Base-by-base conservation (phyloP, 1,140 invertebrate genomes). In the Eueides isabella region DNA sequence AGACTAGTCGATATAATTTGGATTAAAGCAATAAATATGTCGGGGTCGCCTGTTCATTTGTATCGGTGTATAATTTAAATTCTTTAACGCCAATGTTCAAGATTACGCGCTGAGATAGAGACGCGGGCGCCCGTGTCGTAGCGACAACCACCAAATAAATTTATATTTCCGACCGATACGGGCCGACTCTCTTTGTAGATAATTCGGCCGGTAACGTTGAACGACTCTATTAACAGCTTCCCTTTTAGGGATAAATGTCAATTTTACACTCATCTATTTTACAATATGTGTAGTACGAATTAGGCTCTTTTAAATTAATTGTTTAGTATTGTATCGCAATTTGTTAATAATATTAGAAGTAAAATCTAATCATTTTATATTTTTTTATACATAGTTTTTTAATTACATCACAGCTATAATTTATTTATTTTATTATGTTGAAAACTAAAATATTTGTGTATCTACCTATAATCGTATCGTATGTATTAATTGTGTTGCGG, bases 81-180 rank as follows among this genome's bases (percentile, higher is more conserved):
- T 93, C 90, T 93, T 92, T 93, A 92, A 93, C 91, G 91, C 91
- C 91, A 93, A 92, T 93, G 91, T 93, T 92, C 84, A 92, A 93
- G 91, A 93, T 93, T 93, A 93, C 87, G 89, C 88, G 86, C 85
- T 69, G 86, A 85, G 89, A 93, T 91, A 93, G 85, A 86, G 87
- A 79, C 80, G 84, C 85, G 85, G 88, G 91, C 90, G 91, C 91
- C 88, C 90, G 89, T 91, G 91, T 93, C 86, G 78, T 81, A 61
- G 84, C 82, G 83, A 91, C 89, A 91, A 90, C 88, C 89, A 89
- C 87, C 85, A 88, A 92, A 92, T 93, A 91, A 92, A 93, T 92
- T 92, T 92, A 93, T 92, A 91, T 90, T 89, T 93, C 91, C 91
- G 91, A 93, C 89, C 85, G 87, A 89, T 86, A 88, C 85, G 85